A percentile compares a stretch with the other conserved stretches of the same genome.
These are phyloP conservation scores for Drosophila merina DNA, from an alignment of 2,888 invertebrate species.

Conservation along the genomic window DNA sequence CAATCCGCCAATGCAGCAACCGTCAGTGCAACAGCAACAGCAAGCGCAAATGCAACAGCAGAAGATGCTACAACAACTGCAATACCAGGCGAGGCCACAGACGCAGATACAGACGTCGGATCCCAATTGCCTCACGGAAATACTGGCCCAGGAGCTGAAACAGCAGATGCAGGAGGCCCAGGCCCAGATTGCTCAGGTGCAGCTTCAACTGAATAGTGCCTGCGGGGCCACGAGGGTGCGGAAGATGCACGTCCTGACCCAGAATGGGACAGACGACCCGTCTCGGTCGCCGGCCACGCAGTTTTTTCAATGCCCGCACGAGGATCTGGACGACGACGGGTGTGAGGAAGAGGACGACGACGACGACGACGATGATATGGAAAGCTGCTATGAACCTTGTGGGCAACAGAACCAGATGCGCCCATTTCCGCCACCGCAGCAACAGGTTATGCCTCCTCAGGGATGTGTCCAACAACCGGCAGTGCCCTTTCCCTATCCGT, in stretches of 20 bases:
- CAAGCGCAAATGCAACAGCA: background rate
- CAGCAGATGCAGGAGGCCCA: conserved; percentile 61
- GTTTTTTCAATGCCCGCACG: background rate
- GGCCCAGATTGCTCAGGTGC: conserved; percentile 59
- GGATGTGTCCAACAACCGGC: background rate
- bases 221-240: conserved; percentile 21
- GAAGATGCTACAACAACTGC: background rate
- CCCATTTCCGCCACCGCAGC: background rate
- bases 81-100: background rate
- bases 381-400: background rate
- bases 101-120: background rate
- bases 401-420: background rate
- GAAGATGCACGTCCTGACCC: background rate
- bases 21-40: background rate
- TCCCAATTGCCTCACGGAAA: conserved; percentile 44
- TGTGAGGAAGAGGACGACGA: background rate
- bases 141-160: conserved; percentile 59
- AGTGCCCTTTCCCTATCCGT: background rate
- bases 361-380: background rate
- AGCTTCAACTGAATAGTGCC: conserved; percentile 44
- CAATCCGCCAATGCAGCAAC: conserved; percentile 2
- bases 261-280: background rate
- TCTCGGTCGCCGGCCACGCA: background rate
- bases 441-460: background rate
- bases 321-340: background rate